These are phyloP conservation scores for Abrostola tripartita DNA, from an alignment of 2,888 invertebrate species.

Conservation along the genomic window DNA sequence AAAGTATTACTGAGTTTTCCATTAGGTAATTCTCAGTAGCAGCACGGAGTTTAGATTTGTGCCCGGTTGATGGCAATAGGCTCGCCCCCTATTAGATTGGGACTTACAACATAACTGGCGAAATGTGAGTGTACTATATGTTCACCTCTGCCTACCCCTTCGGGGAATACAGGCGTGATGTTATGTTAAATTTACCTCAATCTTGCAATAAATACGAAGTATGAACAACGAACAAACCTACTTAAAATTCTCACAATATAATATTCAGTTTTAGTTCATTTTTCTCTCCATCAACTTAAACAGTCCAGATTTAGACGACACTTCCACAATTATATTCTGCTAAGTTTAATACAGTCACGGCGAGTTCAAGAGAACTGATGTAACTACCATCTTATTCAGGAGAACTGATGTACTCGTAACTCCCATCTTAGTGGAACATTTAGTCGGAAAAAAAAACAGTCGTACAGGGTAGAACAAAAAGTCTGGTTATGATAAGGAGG, in stretches of 20 bases:
- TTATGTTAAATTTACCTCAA: too few relatives aligned
- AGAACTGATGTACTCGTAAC: conserved; percentile 43
- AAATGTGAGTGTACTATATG: too few relatives aligned
- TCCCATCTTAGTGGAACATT: conserved; percentile 36
- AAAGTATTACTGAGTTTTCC: too few relatives aligned
- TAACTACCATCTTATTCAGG: conserved; percentile 28
- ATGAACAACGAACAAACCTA: conserved; percentile 1
- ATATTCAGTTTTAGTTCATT: conserved; percentile 10
- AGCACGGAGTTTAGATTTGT: too few relatives aligned
- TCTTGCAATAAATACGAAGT: too few relatives aligned
- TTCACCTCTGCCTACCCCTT: too few relatives aligned
- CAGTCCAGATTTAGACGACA: conserved; percentile 32
- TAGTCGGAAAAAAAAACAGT: conserved; percentile 27
- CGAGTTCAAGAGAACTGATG: conserved; percentile 29
- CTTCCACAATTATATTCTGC: conserved; percentile 33
- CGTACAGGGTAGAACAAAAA: not conserved
- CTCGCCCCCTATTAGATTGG: too few relatives aligned
- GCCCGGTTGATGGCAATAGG: too few relatives aligned
- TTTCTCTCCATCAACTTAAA: conserved; percentile 13
- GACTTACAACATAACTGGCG: too few relatives aligned
- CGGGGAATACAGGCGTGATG: too few relatives aligned
- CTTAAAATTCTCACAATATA: not conserved
- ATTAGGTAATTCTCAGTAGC: too few relatives aligned
- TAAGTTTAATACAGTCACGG: conserved; percentile 36
- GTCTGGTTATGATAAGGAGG: too few relatives aligned